phyloP scores from a whole-genome alignment of 2,888 invertebrate species.

The Spilarctia lutea region DNA sequence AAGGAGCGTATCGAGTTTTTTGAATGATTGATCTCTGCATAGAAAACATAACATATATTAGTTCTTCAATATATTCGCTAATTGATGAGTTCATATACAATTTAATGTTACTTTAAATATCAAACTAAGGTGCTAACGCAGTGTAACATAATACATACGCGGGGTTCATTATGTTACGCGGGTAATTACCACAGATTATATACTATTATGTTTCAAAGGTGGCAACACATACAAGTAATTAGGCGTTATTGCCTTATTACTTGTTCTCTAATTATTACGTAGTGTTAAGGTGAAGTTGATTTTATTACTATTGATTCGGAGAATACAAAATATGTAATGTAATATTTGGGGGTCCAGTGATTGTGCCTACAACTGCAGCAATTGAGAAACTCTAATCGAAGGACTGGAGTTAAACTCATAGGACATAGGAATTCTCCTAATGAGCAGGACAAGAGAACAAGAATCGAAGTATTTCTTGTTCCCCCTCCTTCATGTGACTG shows the following conservation, averaged over 20 bases:
- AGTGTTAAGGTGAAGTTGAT: neutral
- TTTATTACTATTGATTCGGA: neutral
- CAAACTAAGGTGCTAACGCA: conserved; percentile 14
- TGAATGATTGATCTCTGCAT: neutral
- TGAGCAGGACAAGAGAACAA: too few species aligned
- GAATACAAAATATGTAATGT: neutral
- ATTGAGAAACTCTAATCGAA: neutral
- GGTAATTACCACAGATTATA: conserved; percentile 17
- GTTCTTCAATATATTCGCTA: conserved; percentile 8
- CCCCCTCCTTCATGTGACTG: neutral
- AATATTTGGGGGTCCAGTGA: neutral
- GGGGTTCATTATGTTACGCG: conserved; percentile 10
- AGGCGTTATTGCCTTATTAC: conserved; percentile 13
- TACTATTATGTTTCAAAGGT: conserved; percentile 10
- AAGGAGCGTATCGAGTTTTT: neutral
- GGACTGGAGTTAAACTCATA: neutral
- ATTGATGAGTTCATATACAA: conserved; percentile 14
- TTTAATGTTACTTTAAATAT: conserved; percentile 9
- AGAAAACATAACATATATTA: neutral
- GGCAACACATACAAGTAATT: conserved; percentile 11
- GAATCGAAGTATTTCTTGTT: too few species aligned
- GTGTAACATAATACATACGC: conserved; percentile 14
- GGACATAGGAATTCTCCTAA: neutral
- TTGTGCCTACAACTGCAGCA: neutral
- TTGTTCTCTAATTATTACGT: conserved; percentile 3